phyloP scores from a whole-genome alignment of 2,888 invertebrate genomes.

The Amphiduros pacificus region DNA sequence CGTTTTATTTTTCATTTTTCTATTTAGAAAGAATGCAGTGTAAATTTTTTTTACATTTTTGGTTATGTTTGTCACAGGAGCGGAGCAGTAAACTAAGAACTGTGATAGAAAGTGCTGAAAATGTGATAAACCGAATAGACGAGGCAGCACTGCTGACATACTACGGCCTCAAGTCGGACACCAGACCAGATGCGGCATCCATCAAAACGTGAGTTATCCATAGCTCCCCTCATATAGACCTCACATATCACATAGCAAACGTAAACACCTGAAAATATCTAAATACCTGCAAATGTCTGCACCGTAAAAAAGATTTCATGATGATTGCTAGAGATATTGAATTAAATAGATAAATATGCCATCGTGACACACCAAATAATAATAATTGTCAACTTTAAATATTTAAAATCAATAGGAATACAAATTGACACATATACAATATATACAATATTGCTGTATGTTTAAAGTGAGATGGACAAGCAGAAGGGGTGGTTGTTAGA shows the following conservation, averaged over 20 bases:
- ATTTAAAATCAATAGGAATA: neutral
- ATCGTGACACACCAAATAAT: no score
- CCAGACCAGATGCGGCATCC: constrained; percentile 73
- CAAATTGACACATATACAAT: neutral
- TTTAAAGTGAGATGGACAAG: constrained; percentile 77
- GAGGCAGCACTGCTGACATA: constrained; percentile 78
- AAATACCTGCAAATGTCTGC: no score
- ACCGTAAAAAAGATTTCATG: no score
- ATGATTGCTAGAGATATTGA: no score
- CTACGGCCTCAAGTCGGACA: constrained; percentile 83
- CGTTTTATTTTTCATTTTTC: no score
- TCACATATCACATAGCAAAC: no score
- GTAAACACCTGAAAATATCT: no score
- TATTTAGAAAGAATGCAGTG: no score
- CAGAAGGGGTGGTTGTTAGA: constrained; percentile 80
- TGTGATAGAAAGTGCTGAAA: constrained; percentile 69
- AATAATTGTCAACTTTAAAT: neutral
- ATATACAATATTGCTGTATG: no score
- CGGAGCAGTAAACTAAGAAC: constrained; percentile 37
- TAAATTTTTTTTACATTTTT: no score
- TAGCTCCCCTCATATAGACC: no score
- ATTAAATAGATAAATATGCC: no score
- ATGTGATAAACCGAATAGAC: constrained; percentile 74
- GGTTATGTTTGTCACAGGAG: constrained; percentile 8
- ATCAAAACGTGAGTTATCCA: constrained; percentile 68